Base-by-base conservation (phyloP, 2,113 vertebrate genomes). In the Cairina moschata region DNA sequence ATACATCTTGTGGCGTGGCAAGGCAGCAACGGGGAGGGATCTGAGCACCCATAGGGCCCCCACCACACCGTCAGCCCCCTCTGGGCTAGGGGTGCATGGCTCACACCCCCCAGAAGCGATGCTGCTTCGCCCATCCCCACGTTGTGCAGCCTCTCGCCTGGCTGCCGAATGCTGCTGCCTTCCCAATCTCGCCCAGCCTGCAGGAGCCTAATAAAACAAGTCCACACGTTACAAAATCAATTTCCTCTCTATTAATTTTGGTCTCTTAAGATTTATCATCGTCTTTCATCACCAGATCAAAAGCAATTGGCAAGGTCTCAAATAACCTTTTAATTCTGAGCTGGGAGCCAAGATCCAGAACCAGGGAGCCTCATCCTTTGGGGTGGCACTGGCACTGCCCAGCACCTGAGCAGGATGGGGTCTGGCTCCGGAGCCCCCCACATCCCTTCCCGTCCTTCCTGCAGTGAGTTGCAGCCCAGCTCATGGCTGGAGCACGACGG, bases 161-260 rank as follows among this genome's bases (percentile, higher is more conserved):
- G 50, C 50, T 11, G 63, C 72, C 3, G 1, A 15, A 4, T 7
- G 1, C 48, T 1, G 8, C 84, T 81, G 82, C 85, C 86, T 91
- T 67, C 62, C 92, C 89, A 29, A 62, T 85, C 94, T 72, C 46
- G 0, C 25, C 83, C 81, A 54, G 92, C 94, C 77, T 78, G 88
- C 95, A 87, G 92, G 89, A 94, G 89, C 32, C 96, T 91, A 90
- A 94, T 97, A 96, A 96, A 96, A 95, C 96, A 91, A 93, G 88
- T 95, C 97, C 88, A 77, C 90, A 82, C 69, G 77, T 96, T 96
- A 95, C 96, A 92, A 76, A 97, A 97, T 96, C 97, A 96, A 97
- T 96, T 97, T 97, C 95, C 90, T 95, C 97, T 97, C 97, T 97
- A 95, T 97, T 97, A 97, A 97, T 97, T 97, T 97, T 87, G 88